Evolutionary conservation across 2,888 invertebrate genomes (phyloP).

Genomic region (Mythimna lalbum): DNA sequence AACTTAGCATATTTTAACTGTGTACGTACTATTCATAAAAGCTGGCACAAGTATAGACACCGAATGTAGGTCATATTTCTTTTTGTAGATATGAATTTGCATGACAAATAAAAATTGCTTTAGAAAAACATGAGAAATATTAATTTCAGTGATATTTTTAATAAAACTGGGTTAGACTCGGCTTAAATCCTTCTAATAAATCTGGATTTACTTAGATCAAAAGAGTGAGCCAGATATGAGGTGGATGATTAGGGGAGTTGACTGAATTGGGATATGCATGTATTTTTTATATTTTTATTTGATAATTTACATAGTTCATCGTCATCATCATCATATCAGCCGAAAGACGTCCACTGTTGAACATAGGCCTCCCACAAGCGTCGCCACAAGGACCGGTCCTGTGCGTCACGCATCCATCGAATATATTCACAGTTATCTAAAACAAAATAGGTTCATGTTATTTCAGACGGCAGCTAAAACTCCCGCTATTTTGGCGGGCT

Average conservation of each 20-base stretch:
- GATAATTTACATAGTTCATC: too few relatives aligned
- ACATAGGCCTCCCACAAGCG: too few relatives aligned
- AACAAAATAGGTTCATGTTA: too few relatives aligned
- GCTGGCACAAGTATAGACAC: neutral
- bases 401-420: too few relatives aligned
- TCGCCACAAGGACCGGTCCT: too few relatives aligned
- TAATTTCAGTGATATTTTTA: conserved; percentile 6
- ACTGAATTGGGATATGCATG: too few relatives aligned
- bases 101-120: neutral
- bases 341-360: too few relatives aligned
- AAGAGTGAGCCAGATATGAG: conserved; percentile 11
- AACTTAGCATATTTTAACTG: neutral
- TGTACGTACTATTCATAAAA: neutral
- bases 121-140: neutral
- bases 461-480: too few relatives aligned
- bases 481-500: too few relatives aligned
- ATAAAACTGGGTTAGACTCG: conserved; percentile 9
- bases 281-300: too few relatives aligned
- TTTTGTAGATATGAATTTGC: neutral
- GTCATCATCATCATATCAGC: too few relatives aligned
- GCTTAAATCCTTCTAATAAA: neutral
- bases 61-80: neutral
- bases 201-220: neutral
- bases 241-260: conserved; percentile 5
- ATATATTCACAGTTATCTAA: too few relatives aligned